Percentiles rank a stretch among this genome's conserved stretches.
These are phyloP conservation scores for Brachyopa scutellaris DNA, from an alignment of 2,888 invertebrate genomes.

Conservation along the genomic window DNA sequence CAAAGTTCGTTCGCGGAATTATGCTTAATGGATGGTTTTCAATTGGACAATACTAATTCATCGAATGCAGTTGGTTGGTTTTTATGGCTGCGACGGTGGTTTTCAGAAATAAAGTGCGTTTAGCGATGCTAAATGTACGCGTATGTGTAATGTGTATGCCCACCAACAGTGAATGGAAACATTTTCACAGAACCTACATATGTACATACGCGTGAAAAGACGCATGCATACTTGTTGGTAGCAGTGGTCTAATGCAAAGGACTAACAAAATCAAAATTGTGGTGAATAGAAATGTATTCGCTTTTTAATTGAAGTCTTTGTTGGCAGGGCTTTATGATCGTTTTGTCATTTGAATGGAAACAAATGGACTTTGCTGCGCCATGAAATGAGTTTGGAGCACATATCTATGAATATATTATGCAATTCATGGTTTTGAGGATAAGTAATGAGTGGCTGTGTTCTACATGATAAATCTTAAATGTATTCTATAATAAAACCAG, in stretches of 20 bases:
- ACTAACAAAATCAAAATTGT: constrained; percentile 69
- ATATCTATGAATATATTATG: constrained; percentile 52
- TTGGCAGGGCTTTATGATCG: constrained; percentile 17
- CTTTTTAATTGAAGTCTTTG: constrained; percentile 60
- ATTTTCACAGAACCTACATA: background rate
- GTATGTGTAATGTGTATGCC: constrained; percentile 29
- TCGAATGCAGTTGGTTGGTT: constrained; percentile 29
- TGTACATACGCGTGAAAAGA: background rate
- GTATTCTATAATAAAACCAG: background rate
- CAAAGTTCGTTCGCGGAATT: constrained; percentile 54
- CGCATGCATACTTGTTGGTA: constrained; percentile 12
- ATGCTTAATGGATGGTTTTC: constrained; percentile 70
- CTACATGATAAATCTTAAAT: constrained; percentile 13
- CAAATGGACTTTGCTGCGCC: constrained; percentile 48
- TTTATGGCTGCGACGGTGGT: constrained; percentile 22
- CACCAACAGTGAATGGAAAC: constrained; percentile 19
- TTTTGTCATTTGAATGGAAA: constrained; percentile 48
- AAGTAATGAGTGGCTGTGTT: background rate
- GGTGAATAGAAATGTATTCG: constrained; percentile 68
- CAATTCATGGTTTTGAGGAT: constrained; percentile 9
- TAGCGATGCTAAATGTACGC: constrained; percentile 19
- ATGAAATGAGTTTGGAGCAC: constrained; percentile 10
- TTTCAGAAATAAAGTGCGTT: constrained; percentile 41
- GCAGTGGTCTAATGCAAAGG: constrained; percentile 48
- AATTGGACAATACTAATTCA: constrained; percentile 67